Conservation (phyloP, 2,888 invertebrate genomes). For the Ctenicera cuprea region DNA sequence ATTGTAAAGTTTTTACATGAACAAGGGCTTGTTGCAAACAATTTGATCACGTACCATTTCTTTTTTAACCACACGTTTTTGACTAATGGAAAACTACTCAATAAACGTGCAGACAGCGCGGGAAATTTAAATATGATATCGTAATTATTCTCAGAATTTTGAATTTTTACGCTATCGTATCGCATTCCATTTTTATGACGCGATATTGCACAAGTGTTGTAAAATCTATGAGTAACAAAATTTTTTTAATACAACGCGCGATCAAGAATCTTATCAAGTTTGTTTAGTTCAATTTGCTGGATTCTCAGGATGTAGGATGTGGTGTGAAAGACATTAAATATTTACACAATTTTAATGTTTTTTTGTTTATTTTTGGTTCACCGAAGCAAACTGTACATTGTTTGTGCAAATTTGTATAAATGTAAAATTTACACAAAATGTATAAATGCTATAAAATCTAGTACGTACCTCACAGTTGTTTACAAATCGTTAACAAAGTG, state of each 20-base stretch:
- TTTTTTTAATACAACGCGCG: not conserved
- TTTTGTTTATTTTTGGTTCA: slow-evolving; percentile 33
- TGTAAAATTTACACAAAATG: slow-evolving; percentile 51
- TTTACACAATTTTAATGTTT: slow-evolving; percentile 1
- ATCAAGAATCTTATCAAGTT: not conserved
- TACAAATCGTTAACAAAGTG: slow-evolving; percentile 35
- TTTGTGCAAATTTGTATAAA: slow-evolving; percentile 47
- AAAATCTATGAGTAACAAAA: not conserved
- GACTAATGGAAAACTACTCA: not conserved
- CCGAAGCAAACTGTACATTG: slow-evolving; percentile 26
- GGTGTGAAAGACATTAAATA: not conserved
- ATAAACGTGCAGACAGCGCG: not conserved
- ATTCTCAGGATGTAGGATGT: slow-evolving; percentile 13
- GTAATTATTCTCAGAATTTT: not conserved
- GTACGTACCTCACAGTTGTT: slow-evolving; percentile 45
- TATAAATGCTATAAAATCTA: slow-evolving; percentile 54
- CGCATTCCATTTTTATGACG: slow-evolving; percentile 5
- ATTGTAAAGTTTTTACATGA: not conserved
- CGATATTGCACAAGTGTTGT: not conserved
- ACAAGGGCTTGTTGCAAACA: not conserved
- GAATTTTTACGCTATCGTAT: not conserved
- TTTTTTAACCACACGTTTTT: not conserved
- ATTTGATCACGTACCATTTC: not conserved
- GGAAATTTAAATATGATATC: not conserved
- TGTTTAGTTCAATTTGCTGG: not conserved